Percentiles rank a stretch among this genome's conserved stretches.
Conservation (phyloP, 1,140 invertebrate species). For the Penaeus chinensis region DNA sequence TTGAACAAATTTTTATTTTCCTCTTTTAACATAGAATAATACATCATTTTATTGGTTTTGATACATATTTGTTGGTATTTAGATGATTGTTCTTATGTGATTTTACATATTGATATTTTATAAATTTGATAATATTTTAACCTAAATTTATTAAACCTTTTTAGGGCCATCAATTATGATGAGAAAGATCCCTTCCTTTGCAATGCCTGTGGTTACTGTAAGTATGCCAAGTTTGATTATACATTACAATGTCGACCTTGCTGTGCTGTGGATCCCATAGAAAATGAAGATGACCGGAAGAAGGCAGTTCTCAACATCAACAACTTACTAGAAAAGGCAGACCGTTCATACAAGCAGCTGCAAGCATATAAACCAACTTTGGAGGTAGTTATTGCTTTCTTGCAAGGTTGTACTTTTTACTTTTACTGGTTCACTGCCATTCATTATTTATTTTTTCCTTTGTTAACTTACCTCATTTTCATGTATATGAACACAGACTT, state of each 20-base stretch:
- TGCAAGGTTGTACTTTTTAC: not conserved
- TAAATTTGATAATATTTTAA: not conserved
- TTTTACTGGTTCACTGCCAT: constrained; percentile 19
- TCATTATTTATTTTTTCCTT: not conserved
- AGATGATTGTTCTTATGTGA: no score
- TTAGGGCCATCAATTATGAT: constrained; percentile 96
- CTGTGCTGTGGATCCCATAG: constrained; percentile 96
- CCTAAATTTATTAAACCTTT: constrained; percentile 44
- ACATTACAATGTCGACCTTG: constrained; percentile 89
- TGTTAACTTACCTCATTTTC: not conserved
- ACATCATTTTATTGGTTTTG: no score
- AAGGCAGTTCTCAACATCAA: constrained; percentile 94
- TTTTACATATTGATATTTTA: not conserved
- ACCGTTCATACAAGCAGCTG: constrained; percentile 91
- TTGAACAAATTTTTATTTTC: no score
- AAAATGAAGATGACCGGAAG: constrained; percentile 95
- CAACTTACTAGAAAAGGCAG: constrained; percentile 90
- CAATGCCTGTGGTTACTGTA: constrained; percentile 98
- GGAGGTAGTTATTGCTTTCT: constrained; percentile 73
- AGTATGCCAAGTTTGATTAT: constrained; percentile 99
- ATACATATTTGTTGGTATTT: no score
- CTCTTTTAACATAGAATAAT: no score
- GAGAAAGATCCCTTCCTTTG: constrained; percentile 99
- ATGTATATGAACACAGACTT: no score
- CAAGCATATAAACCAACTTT: constrained; percentile 89